Conservation (phyloP, 2,113 vertebrate genomes). For the Cygnus atratus region DNA sequence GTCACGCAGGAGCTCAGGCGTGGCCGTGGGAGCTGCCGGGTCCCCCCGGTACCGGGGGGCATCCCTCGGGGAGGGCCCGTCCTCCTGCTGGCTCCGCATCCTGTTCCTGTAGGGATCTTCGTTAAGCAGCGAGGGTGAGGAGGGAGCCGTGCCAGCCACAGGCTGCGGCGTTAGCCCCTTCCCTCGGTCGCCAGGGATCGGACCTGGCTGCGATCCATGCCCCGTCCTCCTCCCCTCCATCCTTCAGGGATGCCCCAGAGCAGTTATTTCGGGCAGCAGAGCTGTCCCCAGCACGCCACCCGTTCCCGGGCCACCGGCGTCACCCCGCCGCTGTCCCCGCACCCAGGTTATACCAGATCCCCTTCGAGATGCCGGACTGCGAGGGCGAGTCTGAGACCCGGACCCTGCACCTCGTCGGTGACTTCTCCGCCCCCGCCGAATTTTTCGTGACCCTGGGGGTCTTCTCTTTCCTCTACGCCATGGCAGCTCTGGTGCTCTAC, state of each 20-base stretch:
- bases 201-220: accelerated
- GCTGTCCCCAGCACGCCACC: background rate
- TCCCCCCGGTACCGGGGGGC: background rate
- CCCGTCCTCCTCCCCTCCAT: background rate
- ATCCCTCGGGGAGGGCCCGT: background rate
- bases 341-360: conserved; percentile 81
- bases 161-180: background rate
- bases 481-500: conserved; percentile 86
- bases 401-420: conserved; percentile 79
- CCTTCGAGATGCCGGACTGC: conserved; percentile 81
- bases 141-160: background rate
- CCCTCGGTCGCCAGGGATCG: accelerated
- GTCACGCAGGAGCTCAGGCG: background rate
- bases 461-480: conserved; percentile 91
- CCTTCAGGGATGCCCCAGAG: accelerated
- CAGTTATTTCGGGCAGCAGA: background rate
- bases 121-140: background rate
- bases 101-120: background rate
- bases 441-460: conserved; percentile 93
- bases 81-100: background rate
- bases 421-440: conserved; percentile 87
- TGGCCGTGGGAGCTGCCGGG: background rate
- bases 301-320: accelerated
- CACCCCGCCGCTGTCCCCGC: background rate
- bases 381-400: background rate